These are phyloP conservation scores for Alosa alosa DNA, from an alignment of 2,113 vertebrate genomes.

Conservation along the genomic window DNA sequence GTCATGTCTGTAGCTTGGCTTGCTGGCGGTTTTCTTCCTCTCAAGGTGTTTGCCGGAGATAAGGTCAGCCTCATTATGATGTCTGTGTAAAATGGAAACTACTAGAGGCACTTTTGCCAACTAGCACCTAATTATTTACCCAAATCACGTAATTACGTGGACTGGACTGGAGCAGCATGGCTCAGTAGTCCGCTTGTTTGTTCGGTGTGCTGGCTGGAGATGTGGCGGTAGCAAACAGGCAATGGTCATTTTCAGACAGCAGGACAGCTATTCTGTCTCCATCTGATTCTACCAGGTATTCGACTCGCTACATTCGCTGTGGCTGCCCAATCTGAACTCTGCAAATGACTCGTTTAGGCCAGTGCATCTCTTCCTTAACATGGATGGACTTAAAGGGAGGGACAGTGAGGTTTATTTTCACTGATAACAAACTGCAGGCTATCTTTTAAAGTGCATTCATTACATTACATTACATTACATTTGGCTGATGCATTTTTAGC, in stretches of 20 bases:
- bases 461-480: too few relatives aligned
- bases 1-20: background rate
- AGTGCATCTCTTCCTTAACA: background rate
- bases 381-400: background rate
- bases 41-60: constrained; percentile 7
- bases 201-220: background rate
- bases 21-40: background rate
- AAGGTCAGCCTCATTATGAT: constrained; percentile 11
- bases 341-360: too few relatives aligned
- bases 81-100: background rate
- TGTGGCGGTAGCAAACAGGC: background rate
- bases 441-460: background rate
- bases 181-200: background rate
- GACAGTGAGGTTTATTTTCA: background rate
- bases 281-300: background rate
- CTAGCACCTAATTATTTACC: background rate
- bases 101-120: background rate
- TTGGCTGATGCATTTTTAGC: too few relatives aligned
- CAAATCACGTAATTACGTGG: background rate
- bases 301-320: background rate
- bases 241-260: too few relatives aligned
- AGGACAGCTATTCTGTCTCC: too few relatives aligned
- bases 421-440: background rate
- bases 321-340: background rate
- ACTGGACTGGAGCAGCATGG: background rate